Conservation (phyloP, 2,888 invertebrate genomes). For the Mamestra brassicae region DNA sequence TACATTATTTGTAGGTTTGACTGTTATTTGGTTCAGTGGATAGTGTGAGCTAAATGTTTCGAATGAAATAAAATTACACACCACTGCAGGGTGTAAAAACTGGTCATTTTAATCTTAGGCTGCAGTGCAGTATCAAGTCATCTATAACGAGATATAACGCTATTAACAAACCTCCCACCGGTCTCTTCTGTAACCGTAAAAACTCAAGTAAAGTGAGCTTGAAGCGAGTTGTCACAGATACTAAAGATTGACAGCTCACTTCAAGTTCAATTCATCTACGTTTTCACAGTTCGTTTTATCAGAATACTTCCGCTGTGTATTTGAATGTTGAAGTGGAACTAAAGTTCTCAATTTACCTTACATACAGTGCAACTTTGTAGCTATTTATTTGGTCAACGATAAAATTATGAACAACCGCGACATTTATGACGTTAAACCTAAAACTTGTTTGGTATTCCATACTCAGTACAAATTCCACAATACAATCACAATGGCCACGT, state of each 20-base stretch:
- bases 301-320: background rate
- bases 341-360: background rate
- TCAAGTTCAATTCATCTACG: background rate
- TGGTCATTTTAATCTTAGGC: background rate
- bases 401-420: slow-evolving; percentile 33
- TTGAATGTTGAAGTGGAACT: background rate
- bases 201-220: background rate
- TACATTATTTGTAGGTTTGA: slow-evolving; percentile 16
- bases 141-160: background rate
- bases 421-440: slow-evolving; percentile 48
- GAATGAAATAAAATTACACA: background rate
- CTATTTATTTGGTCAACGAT: slow-evolving; percentile 23
- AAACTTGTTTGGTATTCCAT: slow-evolving; percentile 46
- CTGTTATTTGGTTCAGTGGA: slow-evolving; percentile 5
- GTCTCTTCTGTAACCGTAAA: background rate
- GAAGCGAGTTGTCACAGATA: background rate
- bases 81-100: background rate
- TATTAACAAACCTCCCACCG: background rate
- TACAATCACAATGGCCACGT: slow-evolving; percentile 56
- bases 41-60: slow-evolving; percentile 3
- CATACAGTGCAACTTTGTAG: slow-evolving; percentile 12
- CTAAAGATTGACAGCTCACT: background rate
- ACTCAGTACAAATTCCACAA: slow-evolving; percentile 55
- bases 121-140: background rate
- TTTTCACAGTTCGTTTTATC: background rate